Evolutionary conservation across 2,113 vertebrate species (phyloP).

Genomic region (Bubo bubo): DNA sequence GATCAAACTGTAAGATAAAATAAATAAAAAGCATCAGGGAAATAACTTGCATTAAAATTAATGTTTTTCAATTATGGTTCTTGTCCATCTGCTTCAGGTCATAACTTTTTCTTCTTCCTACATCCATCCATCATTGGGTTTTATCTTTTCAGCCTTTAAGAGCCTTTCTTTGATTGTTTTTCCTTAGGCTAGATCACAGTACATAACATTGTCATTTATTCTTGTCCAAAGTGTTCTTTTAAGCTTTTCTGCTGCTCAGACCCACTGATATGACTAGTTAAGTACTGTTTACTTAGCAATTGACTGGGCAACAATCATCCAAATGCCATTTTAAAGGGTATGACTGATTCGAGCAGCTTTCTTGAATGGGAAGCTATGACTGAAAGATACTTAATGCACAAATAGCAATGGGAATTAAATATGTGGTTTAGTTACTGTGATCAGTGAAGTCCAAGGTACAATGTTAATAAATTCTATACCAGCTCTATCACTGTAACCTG

Average conservation of each 20-base stretch:
- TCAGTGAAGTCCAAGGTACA: background rate
- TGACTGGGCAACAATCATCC: background rate
- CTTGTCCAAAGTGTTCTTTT: background rate
- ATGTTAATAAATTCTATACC: background rate
- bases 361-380: background rate
- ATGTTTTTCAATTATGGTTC: background rate
- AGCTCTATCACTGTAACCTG: background rate
- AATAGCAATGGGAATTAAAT: background rate
- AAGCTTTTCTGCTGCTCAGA: background rate
- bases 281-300: background rate
- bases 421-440: background rate
- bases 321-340: background rate
- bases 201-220: background rate
- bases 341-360: background rate
- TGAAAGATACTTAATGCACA: background rate
- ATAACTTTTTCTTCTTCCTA: background rate
- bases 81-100: background rate
- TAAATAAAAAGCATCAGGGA: background rate
- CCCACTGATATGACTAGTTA: background rate
- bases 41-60: background rate
- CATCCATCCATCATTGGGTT: background rate
- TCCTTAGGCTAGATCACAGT: background rate
- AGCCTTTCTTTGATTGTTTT: background rate
- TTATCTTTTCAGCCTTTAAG: background rate
- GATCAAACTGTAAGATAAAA: background rate